phyloP scores from a whole-genome alignment of 2,888 invertebrate genomes.

The Melitaea athalia region DNA sequence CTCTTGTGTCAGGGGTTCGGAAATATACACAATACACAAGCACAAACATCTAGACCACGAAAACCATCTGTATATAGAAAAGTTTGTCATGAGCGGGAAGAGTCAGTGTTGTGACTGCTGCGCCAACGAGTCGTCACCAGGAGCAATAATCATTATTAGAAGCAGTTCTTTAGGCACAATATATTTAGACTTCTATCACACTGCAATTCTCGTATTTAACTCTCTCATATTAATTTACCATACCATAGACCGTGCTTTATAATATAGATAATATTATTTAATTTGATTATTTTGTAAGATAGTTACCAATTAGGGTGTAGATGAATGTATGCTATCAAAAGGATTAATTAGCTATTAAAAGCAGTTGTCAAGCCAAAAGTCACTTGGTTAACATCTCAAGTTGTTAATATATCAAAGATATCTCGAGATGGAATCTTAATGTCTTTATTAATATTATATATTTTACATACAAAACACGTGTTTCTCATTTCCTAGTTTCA shows the following conservation, averaged over 20 bases:
- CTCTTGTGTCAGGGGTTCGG: too few species aligned
- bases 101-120: too few species aligned
- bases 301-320: constrained; percentile 11
- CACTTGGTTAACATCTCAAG: constrained; percentile 27
- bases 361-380: constrained; percentile 33
- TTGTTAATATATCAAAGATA: constrained; percentile 35
- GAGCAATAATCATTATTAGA: too few species aligned
- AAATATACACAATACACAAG: too few species aligned
- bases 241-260: too few species aligned
- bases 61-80: too few species aligned
- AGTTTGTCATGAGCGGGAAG: too few species aligned
- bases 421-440: constrained; percentile 29
- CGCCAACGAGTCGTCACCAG: too few species aligned
- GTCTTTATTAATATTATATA: constrained; percentile 29
- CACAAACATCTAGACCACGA: too few species aligned
- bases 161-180: too few species aligned
- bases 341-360: constrained; percentile 34
- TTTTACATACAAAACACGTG: constrained; percentile 14
- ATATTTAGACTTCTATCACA: background rate
- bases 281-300: background rate
- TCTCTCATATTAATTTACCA: too few species aligned
- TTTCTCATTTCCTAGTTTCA: background rate
- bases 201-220: too few species aligned
- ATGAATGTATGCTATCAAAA: constrained; percentile 31
- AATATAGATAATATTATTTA: background rate